These are phyloP conservation scores for Marcusenius ussheri DNA, from an alignment of 2,113 vertebrate species.

Conservation along the genomic window DNA sequence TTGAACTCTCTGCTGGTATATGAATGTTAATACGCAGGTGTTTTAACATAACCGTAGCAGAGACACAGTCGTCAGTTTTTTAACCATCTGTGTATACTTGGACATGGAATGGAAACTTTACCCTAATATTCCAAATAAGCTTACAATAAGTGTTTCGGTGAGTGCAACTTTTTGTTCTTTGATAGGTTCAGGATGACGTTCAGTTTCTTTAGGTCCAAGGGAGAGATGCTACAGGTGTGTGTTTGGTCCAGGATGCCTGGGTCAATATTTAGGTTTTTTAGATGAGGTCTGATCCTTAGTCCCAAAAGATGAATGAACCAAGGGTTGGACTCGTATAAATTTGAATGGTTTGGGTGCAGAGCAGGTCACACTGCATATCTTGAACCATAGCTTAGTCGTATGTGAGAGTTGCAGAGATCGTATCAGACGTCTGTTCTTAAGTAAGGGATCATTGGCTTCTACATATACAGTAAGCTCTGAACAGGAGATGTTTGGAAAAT, in stretches of 20 bases:
- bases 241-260: not conserved
- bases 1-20: not conserved
- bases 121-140: not conserved
- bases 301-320: not conserved
- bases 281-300: not conserved
- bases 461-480: not conserved
- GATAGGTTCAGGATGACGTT: not conserved
- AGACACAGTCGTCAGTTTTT: not conserved
- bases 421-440: not conserved
- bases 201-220: not conserved
- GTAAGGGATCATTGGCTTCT: not conserved
- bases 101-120: not conserved
- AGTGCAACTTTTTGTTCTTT: not conserved
- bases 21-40: not conserved
- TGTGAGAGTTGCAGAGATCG: not conserved
- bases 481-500: not conserved
- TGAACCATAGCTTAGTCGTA: not conserved
- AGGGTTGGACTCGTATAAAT: not conserved
- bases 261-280: not conserved
- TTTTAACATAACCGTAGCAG: not conserved
- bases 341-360: not conserved
- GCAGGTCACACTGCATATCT: not conserved
- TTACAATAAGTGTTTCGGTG: not conserved
- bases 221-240: not conserved
- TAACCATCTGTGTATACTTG: not conserved